phyloP scores from a whole-genome alignment of 1,140 invertebrate species.

The Temnothorax nylanderi region DNA sequence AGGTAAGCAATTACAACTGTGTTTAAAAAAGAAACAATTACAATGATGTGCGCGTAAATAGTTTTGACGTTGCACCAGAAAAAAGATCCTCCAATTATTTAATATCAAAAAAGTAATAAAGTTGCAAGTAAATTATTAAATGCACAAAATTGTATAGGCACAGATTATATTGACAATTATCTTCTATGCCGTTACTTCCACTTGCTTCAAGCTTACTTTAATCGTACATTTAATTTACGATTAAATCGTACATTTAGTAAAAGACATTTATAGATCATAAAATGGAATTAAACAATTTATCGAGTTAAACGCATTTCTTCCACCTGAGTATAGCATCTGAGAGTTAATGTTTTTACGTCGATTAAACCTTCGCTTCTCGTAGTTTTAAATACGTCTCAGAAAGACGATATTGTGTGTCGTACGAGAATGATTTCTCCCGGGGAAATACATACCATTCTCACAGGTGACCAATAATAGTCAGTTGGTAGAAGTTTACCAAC shows the following conservation, averaged over 20 bases:
- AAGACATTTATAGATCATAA: conserved; percentile 21
- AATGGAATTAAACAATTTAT: conserved; percentile 28
- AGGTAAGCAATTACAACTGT: conserved; percentile 57
- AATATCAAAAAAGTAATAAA: not conserved
- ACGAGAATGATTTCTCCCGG: conserved; percentile 72
- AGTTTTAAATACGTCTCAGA: not conserved
- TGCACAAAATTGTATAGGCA: not conserved
- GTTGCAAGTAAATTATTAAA: conserved; percentile 12
- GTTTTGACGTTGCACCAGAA: not conserved
- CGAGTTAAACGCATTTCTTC: conserved; percentile 19
- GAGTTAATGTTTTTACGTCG: conserved; percentile 33
- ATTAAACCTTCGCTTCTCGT: conserved; percentile 33
- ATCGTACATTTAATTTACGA: too few relatives aligned
- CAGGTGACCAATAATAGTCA: conserved; percentile 60
- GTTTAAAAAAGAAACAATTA: not conserved
- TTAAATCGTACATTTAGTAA: not conserved
- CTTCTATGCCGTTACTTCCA: not conserved
- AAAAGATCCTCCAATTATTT: not conserved
- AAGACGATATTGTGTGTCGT: conserved; percentile 33
- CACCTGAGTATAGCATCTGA: not conserved
- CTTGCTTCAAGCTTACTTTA: conserved; percentile 7
- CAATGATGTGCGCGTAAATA: not conserved
- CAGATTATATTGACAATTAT: conserved; percentile 10
- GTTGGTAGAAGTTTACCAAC: conserved; percentile 68
- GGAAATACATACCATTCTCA: conserved; percentile 66